phyloP scores from a whole-genome alignment of 2,888 invertebrate genomes.

The Endotricha flammealis region DNA sequence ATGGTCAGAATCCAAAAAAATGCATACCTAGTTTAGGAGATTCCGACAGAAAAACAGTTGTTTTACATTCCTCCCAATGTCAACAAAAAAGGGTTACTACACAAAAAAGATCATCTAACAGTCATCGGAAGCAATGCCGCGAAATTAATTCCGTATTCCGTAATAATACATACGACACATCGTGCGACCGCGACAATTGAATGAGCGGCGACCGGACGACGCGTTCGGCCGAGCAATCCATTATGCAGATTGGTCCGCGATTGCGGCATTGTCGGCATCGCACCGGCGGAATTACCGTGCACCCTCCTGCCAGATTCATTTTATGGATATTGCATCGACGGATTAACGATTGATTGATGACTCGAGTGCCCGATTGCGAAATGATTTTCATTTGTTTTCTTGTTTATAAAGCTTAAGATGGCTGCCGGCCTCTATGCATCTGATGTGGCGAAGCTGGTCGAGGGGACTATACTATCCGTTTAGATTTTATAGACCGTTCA shows the following conservation, averaged over 20 bases:
- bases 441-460: too few species aligned
- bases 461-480: too few species aligned
- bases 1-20: too few species aligned
- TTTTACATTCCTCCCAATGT: too few species aligned
- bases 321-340: conserved; percentile 59
- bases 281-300: conserved; percentile 55
- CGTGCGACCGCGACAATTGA: conserved; percentile 71
- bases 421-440: too few species aligned
- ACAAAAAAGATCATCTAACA: too few species aligned
- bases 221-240: conserved; percentile 74
- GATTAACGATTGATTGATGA: conserved; percentile 71
- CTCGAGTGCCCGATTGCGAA: conserved; percentile 20
- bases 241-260: conserved; percentile 76
- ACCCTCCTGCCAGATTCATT: conserved; percentile 38
- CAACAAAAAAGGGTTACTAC: too few species aligned
- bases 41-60: too few species aligned
- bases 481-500: too few species aligned
- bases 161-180: conserved; percentile 68
- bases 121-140: conserved; percentile 20
- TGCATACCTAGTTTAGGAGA: too few species aligned
- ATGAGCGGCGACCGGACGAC: conserved; percentile 67
- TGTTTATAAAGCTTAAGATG: too few species aligned
- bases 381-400: background rate
- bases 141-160: conserved; percentile 68
- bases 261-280: conserved; percentile 73